Base-by-base conservation (phyloP, 2,888 invertebrate species). In the Mimachlamys varia region DNA sequence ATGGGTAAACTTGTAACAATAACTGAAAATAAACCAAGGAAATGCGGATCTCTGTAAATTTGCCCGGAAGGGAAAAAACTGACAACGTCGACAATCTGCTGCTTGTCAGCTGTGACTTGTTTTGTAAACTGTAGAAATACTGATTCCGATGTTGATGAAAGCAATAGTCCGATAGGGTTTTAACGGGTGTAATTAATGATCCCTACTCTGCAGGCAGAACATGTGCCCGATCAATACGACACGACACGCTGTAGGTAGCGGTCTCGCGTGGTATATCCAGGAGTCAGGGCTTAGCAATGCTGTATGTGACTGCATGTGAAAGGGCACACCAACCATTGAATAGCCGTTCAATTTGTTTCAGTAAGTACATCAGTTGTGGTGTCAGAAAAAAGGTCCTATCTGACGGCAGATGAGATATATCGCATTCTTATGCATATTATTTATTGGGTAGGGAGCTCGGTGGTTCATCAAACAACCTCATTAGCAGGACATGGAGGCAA, bases 71-170 rank as follows among this genome's bases (percentile, higher is more conserved):
- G 33, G 10, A 7, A 76, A 33, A 76, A 33, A 33, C 27, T 76
- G 33, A 22, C 76, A 27, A 76, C 76, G 76, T 76, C 76, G 76
- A 76, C 76, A 33, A 27, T 7, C 44, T 44, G 44, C 44, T 44
- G 33, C 33, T 76, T 76, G 76, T 33, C 76, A 33, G 76, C 76
- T 76, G 76, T 76, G 76, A 33, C 19, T 76, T 27, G n/a, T n/a
- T 33, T 27, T 76, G 76, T 76, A 33, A 76, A 76, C 7, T 76
- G 27, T 33, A 27, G 76, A 2, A 76, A 33, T 76, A 33, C 76
- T 76, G 76, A 76, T 76, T 76, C 27, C 33, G 33, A 76, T 76
- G 76, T 76, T 76, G 76, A 76, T 76, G 76, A 76, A 76, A 76
- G 76, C 76, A 33, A 76, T 33, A 76, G 76, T 0, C 76, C 12